Conservation (phyloP, 2,113 vertebrate species). For the Pimephales promelas region DNA sequence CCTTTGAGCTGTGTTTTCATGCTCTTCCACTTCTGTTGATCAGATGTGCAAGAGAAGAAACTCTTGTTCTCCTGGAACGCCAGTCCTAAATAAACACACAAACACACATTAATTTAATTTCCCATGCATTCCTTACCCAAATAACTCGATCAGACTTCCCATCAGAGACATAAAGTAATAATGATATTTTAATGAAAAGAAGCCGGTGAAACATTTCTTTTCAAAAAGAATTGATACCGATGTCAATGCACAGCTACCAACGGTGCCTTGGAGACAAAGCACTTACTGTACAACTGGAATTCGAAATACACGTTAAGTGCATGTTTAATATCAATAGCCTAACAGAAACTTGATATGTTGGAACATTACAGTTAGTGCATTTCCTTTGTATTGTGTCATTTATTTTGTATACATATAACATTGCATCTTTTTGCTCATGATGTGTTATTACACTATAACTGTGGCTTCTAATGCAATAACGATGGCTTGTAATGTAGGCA, state of each 20-base stretch:
- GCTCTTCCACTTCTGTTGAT: slow-evolving; percentile 1
- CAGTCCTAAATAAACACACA: slow-evolving; percentile 4
- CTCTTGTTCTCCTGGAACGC: slow-evolving; percentile 3
- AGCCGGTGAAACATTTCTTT: background rate
- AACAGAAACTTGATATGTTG: background rate
- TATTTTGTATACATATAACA: background rate
- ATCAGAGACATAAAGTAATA: slow-evolving; percentile 2
- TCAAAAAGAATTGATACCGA: background rate
- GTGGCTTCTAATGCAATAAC: background rate
- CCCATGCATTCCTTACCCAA: slow-evolving; percentile 18
- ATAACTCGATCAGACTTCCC: slow-evolving; percentile 7
- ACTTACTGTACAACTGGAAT: background rate
- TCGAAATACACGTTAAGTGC: background rate
- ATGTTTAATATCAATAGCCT: background rate
- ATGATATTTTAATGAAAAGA: slow-evolving; percentile 33
- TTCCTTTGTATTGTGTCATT: background rate
- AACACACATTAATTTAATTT: slow-evolving; percentile 19
- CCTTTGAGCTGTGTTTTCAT: background rate
- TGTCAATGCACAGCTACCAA: background rate
- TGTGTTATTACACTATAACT: background rate
- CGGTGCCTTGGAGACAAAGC: background rate
- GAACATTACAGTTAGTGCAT: background rate
- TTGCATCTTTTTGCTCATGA: background rate
- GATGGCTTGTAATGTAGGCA: background rate
- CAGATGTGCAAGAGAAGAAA: slow-evolving; percentile 1